Evolutionary conservation across 2,797 vertebrate genomes (phyloP).

Genomic region (Momotus momota): DNA sequence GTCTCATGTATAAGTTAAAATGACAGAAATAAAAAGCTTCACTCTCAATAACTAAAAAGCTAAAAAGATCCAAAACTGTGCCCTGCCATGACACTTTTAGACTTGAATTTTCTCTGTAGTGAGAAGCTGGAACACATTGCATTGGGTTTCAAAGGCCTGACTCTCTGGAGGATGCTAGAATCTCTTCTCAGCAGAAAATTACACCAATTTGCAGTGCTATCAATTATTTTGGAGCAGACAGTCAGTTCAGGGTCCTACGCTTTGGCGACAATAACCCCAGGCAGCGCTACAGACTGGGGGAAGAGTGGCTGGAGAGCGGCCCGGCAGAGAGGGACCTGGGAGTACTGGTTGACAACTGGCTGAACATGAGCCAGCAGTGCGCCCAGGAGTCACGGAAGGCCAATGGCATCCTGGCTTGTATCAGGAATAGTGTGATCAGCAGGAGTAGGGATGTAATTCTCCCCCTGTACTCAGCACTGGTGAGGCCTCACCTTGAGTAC

Average conservation of each 20-base stretch:
- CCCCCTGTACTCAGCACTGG: too few species aligned
- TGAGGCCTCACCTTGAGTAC: too few species aligned
- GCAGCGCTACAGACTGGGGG: too few species aligned
- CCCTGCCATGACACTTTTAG: background rate
- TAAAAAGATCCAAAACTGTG: background rate
- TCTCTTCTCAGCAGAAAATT: background rate
- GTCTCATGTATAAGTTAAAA: background rate
- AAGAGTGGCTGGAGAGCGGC: too few species aligned
- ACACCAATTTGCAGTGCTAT: background rate
- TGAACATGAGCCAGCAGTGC: too few species aligned
- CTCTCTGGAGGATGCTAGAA: background rate
- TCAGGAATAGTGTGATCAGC: too few species aligned
- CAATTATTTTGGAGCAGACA: background rate
- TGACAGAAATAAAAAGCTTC: background rate
- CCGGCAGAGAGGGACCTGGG: too few species aligned
- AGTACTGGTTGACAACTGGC: too few species aligned
- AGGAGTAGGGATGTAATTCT: too few species aligned
- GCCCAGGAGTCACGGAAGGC: too few species aligned
- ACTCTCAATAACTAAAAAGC: background rate
- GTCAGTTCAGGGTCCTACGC: background rate
- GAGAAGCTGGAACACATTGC: background rate
- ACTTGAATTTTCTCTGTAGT: background rate
- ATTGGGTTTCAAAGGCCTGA: background rate
- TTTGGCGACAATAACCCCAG: too few species aligned
- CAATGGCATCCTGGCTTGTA: too few species aligned